phyloP scores from a whole-genome alignment of 2,113 vertebrate species.

The Thryonomys swinderianus region DNA sequence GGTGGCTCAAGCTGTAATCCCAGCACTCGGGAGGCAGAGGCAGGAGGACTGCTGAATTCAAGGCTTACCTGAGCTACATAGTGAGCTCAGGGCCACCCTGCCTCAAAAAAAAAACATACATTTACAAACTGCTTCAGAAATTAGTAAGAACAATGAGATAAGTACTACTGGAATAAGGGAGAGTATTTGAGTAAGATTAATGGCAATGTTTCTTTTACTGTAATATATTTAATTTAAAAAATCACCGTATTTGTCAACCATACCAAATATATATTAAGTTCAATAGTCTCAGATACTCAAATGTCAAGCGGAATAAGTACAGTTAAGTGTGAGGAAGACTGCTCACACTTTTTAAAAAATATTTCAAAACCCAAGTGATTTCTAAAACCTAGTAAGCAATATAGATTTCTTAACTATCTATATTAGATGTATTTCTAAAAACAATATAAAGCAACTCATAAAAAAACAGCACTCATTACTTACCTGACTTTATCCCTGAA shows the following conservation, averaged over 20 bases:
- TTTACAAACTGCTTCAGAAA: neutral
- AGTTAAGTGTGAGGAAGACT: slow-evolving; percentile 24
- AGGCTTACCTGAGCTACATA: too few species aligned
- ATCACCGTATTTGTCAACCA: neutral
- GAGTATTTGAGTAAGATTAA: neutral
- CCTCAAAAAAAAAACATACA: too few species aligned
- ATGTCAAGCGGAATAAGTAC: neutral
- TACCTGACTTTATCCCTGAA: slow-evolving; percentile 97
- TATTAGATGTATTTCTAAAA: slow-evolving; percentile 24
- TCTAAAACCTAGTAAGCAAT: slow-evolving; percentile 28
- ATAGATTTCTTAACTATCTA: slow-evolving; percentile 24
- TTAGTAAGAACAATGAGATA: neutral
- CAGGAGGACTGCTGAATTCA: too few species aligned
- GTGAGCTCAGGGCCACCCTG: too few species aligned
- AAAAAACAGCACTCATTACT: slow-evolving; percentile 72
- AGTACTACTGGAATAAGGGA: neutral
- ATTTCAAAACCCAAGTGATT: neutral
- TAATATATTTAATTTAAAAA: neutral
- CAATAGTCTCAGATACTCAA: slow-evolving; percentile 49
- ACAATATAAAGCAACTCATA: slow-evolving; percentile 46
- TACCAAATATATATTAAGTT: neutral
- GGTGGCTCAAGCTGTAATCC: too few species aligned
- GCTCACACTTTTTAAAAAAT: neutral
- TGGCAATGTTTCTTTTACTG: neutral
- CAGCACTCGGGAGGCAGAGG: too few species aligned